Conservation (phyloP, 1,140 invertebrate species). For the Vanessa tameamea region DNA sequence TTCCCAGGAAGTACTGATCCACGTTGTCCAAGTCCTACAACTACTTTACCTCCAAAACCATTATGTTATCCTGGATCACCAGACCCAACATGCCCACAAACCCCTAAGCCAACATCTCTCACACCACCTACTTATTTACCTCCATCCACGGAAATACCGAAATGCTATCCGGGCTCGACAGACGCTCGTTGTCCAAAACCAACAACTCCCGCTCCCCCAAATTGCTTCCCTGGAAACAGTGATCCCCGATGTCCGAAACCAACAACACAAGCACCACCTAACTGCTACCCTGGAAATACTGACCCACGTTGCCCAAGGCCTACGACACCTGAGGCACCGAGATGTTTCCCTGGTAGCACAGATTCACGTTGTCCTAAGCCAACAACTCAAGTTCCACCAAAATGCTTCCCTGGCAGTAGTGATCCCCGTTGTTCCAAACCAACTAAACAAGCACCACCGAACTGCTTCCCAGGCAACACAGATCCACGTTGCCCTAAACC, state of each 20-base stretch:
- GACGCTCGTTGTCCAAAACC: conserved; percentile 69
- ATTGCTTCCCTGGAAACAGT: conserved; percentile 64
- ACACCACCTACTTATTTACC: conserved; percentile 13
- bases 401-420: conserved; percentile 64
- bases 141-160: conserved; percentile 38
- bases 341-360: conserved; percentile 28
- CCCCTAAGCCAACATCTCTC: neutral
- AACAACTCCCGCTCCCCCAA: conserved; percentile 38
- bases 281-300: conserved; percentile 28
- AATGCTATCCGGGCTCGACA: conserved; percentile 27
- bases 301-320: conserved; percentile 56
- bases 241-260: conserved; percentile 54
- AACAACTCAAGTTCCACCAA: conserved; percentile 38
- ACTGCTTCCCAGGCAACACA: conserved; percentile 71
- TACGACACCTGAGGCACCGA: conserved; percentile 38
- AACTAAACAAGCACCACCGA: conserved; percentile 39
- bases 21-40: conserved; percentile 8
- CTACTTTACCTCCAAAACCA: conserved; percentile 1
- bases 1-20: neutral
- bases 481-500: conserved; percentile 56
- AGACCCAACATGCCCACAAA: neutral
- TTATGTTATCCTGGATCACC: neutral
- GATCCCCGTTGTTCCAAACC: conserved; percentile 54
- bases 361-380: conserved; percentile 69
- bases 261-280: conserved; percentile 52